Evolutionary conservation across 2,888 invertebrate species (phyloP), one percentile per base, ranked within the genome.

Genomic region (Plagodis pulveraria): DNA sequence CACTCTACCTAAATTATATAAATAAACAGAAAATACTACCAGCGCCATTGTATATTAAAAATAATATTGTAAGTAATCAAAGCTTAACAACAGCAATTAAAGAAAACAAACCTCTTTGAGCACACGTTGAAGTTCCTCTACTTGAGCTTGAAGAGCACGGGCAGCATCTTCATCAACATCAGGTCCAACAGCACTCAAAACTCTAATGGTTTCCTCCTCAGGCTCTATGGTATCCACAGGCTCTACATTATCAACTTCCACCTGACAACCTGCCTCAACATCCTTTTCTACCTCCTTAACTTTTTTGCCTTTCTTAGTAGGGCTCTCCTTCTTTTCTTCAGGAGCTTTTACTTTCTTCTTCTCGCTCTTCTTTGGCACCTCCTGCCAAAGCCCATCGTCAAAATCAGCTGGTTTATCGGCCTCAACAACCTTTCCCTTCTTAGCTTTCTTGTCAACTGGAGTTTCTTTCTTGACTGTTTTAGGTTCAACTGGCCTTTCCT

Each of bases 321-420:
- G 94, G 62, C 88, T 92, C 54, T 93, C 93, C 48, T 85, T 88
- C 50, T 88, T 91, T 51, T 94, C 94, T 52, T 94, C 94, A 59
- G 94, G 94, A 45, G 79, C 76, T 84, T 95, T 96, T 59, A 94
- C 93, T 71, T 94, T 94, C 79, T 96, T 96, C 81, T 96, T 96
- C 63, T 96, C 96, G 74, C 95, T 93, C 83, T 95, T 93, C 75
- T 95, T 94, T 63, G 95, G 89, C 69, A 96, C 95, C 70, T 94
- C 94, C 88, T 96, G 95, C 96, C 96, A 96, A 50, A 95, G 94
- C 46, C 95, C 96, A 71, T 96, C 96, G 83, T 96, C 96, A 84
- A 94, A 96, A 73, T 96, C 96, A 45, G 94, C 93, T 8, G 96
- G 96, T 78, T 96, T 96, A 71, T 95, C 95, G 63, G 93, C 86